Evolutionary conservation across 30 jellyfish, hydroid and myxozoan genomes (phyloP), one percentile per base, ranked within the genome.

Genomic region (Sanderia malayensis): DNA sequence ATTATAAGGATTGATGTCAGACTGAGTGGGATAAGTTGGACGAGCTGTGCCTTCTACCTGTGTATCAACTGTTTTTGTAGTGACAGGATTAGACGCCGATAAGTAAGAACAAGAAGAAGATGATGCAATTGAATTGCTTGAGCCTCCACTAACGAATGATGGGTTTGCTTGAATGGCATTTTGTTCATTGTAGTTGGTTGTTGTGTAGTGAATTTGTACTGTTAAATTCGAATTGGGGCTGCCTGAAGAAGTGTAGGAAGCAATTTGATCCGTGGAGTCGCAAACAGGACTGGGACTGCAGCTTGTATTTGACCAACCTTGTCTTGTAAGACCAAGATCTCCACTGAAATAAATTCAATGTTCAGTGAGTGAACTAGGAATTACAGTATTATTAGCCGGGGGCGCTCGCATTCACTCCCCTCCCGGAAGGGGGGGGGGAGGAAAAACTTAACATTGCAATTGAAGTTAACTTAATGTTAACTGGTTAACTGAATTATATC

Each of bases 231-330:
- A 19, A 46, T 25, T 67, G 0, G 89, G 17, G 47, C 44, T 55
- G 28, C 37, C 82, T 2, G 82, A 22, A 31, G 70, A 74, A 37
- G 76, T 62, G 70, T 65, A 78, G 1, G 89, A 55, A 1, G 82
- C 37, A 66, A 78, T 55, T 29, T 78, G 89, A 23, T 78, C 89
- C 1, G 89, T 78, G 15, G 89, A 78, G 45, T 78, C 89, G 27
- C 89, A 78, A 0, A 82, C 82, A 27, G 78, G 89, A 2, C 41
- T 66, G 30, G 89, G 89, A 37, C 89, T 78, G 31, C 53, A 69
- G 20, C 19, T 66, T 9, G 76, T 78, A 25, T 15, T 47, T 20
- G 89, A 1, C 89, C 88, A 76, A 0, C 33, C 53, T 23, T 22
- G 34, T 49, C 57, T 62, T 45, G 88, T 28, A 31, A 25, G 13